Conservation (phyloP, 2,797 vertebrate species). For the Phrynocephalus vlangalii region DNA sequence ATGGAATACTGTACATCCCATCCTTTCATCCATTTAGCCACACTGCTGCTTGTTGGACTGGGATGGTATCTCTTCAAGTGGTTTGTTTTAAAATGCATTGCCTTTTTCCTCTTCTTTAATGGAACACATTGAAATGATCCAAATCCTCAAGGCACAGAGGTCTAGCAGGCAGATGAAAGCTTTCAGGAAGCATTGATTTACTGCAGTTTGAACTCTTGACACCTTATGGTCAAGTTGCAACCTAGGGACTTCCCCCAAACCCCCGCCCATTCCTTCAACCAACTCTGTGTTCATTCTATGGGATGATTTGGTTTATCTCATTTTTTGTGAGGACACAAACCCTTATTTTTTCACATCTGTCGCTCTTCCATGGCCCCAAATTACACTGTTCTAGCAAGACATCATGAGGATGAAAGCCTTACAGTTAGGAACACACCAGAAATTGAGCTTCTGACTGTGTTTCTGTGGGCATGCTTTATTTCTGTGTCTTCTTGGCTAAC, state of each 20-base stretch:
- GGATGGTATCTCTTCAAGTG: background rate
- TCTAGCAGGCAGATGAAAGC: background rate
- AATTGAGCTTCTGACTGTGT: background rate
- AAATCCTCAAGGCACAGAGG: background rate
- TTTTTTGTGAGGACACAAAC: background rate
- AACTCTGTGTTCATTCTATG: background rate
- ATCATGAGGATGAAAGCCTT: background rate
- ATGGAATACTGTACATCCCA: background rate
- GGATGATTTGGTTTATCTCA: background rate
- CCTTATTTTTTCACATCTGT: background rate
- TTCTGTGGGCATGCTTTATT: too few relatives aligned
- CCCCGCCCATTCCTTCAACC: background rate
- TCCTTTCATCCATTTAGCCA: background rate
- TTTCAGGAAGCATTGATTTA: conserved; percentile 9
- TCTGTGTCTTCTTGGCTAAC: background rate
- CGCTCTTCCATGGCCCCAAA: background rate
- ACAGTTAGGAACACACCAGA: background rate
- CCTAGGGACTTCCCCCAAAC: too few relatives aligned
- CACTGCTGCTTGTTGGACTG: background rate
- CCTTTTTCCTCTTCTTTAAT: background rate
- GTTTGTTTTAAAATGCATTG: background rate
- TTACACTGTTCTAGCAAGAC: background rate
- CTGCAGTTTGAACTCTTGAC: background rate
- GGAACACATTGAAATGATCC: background rate
- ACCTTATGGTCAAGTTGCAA: background rate